Evolutionary conservation across 1,140 invertebrate species (phyloP), one percentile per base, ranked within the genome.

Genomic region (Hypothenemus hampei): DNA sequence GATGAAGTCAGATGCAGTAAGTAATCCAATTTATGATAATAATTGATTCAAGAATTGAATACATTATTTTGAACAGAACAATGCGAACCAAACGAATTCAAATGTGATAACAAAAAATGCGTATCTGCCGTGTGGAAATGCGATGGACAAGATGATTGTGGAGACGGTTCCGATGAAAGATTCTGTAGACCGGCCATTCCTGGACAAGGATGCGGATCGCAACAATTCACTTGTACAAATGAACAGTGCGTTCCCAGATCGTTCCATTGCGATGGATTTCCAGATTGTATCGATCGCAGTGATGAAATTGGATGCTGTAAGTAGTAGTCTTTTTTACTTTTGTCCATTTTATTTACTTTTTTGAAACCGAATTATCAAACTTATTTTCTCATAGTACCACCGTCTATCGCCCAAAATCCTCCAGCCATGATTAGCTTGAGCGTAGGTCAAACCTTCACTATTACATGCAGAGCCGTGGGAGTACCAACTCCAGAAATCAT

Each of bases 61-160:
- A n/a, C n/a, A n/a, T n/a, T 35, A 5, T 13, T 48, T 36, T 20
- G 36, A 18, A 13, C 11, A 40, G 35, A 23, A 31, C 83, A 82
- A 10, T 98, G 93, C 70, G 89, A 97, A 69, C 94, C 95, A 0
- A 97, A 97, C 69, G 86, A 98, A 72, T 95, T 89, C 73, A 79
- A 85, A 45, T 97, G 94, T 70, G 74, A 74, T 31, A 97, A 94
- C 69, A 84, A 84, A 41, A 83, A 86, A 57, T 99, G 97, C 71
- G 81, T 98, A 4, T 80, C 88, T 15, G 96, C 95, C 67, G 83
- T 89, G 4, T 98, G 94, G 93, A 73, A 84, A 18, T 99, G 97
- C 70, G 96, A 84, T 56, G 76, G 75, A 3, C 92, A 97, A 58
- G 82, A 92, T 65, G 95, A 98, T 72, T 98, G 97, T 68, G 85